Base-by-base conservation (phyloP, 2,113 vertebrate species). In the Gopherus flavomarginatus region DNA sequence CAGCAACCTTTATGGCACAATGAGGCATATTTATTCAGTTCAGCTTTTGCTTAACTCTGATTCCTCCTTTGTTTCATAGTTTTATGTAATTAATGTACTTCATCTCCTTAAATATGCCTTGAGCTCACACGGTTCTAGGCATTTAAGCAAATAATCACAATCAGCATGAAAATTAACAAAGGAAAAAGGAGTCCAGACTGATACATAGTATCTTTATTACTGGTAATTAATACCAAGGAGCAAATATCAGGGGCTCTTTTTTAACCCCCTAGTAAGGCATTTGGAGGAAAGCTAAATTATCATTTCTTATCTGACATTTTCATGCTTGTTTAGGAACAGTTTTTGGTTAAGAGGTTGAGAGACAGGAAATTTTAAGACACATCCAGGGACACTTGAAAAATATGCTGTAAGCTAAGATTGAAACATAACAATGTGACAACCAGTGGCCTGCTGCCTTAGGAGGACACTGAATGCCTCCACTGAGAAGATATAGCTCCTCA, bases 321-420 rank as follows among this genome's bases (percentile, higher is more conserved):
- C 59, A 79, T 87, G 85, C 50, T 96, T 97, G 84, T 94, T 96
- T 96, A 85, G 94, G 78, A 93, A 72, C 56, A 96, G 93, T 88
- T 96, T 94, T 94, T 78, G 35, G 91, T 97, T 65, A 88, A 94
- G 52, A 69, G 62, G 62, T n/a, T 19, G 31, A 59, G 22, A 78
- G 47, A 83, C 77, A 69, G 44, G 29, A 92, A 97, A 97, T 89
- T 94, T 97, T 42, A 92, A 97, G 96, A 87, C 93, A 97, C 94
- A 96, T 85, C 62, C 94, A 95, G 93, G 95, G 96, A 97, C 90
- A 94, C 59, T 95, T 95, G 95, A 93, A 97, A 97, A 98, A 98
- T 97, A 97, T 85, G 82, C 89, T 97, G 94, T 97, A 96, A 96
- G 86, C 82, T 54, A 75, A 96, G 96, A 96, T 7, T 97, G 96